Conservation (phyloP, 1,140 invertebrate genomes). For the Drosophila quadrilineata region DNA sequence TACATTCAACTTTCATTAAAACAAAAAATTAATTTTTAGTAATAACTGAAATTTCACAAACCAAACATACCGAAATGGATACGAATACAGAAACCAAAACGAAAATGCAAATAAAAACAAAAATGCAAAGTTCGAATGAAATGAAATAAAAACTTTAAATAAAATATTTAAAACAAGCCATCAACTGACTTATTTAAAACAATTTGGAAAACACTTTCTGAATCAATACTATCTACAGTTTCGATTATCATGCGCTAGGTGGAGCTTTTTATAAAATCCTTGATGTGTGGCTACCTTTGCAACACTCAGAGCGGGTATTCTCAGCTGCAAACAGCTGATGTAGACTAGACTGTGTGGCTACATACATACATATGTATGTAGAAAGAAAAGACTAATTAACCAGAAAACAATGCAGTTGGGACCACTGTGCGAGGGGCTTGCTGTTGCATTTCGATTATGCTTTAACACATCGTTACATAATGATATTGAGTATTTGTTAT, state of each 20-base stretch:
- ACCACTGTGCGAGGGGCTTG: too few relatives aligned
- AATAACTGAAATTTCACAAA: conserved; percentile 69
- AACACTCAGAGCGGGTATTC: too few relatives aligned
- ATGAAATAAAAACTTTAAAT: conserved; percentile 79
- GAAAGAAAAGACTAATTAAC: too few relatives aligned
- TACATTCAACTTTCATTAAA: conserved; percentile 79
- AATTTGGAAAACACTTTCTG: too few relatives aligned
- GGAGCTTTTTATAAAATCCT: too few relatives aligned
- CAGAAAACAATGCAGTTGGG: too few relatives aligned
- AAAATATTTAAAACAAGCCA: conserved; percentile 65
- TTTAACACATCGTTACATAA: conserved; percentile 55
- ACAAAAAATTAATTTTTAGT: conserved; percentile 78
- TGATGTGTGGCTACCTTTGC: too few relatives aligned
- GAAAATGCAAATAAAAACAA: conserved; percentile 21
- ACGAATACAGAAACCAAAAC: background rate
- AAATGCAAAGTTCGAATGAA: conserved; percentile 68
- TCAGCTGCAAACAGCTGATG: too few relatives aligned
- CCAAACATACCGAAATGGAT: conserved; percentile 5
- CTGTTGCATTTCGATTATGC: background rate
- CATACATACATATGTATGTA: too few relatives aligned
- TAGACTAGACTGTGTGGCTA: too few relatives aligned
- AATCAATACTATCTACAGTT: too few relatives aligned
- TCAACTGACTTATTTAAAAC: background rate
- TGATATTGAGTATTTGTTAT: conserved; percentile 10
- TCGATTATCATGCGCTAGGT: too few relatives aligned